phyloP scores from a whole-genome alignment of 2,113 vertebrate species.

The Aptenodytes patagonicus region DNA sequence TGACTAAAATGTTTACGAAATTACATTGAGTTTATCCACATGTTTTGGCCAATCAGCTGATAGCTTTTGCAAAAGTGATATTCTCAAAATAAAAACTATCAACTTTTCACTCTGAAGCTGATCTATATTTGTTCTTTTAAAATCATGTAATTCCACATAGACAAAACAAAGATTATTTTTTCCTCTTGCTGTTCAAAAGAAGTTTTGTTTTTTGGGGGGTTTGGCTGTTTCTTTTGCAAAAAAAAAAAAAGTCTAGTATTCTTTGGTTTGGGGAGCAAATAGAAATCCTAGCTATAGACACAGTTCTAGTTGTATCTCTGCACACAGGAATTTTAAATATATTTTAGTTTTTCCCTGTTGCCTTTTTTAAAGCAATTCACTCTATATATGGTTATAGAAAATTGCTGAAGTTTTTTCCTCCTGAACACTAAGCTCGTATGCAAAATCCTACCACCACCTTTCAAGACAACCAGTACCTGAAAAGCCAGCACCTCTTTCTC shows the following conservation, averaged over 20 bases:
- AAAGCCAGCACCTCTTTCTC: not conserved
- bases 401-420: not conserved
- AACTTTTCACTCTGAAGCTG: not conserved
- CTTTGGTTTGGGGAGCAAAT: not conserved
- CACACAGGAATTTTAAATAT: not conserved
- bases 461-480: not conserved
- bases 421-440: not conserved
- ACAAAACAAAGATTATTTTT: not conserved
- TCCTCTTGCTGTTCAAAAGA: not conserved
- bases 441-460: not conserved
- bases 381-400: not conserved
- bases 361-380: not conserved
- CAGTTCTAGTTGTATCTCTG: not conserved
- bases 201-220: not conserved
- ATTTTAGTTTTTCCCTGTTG: not conserved
- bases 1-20: not conserved
- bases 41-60: not conserved
- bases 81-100: not conserved
- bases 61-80: not conserved
- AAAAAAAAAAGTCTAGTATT: not conserved
- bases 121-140: not conserved
- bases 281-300: not conserved
- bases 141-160: not conserved
- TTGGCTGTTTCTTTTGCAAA: not conserved
- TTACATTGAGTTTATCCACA: not conserved